Conservation (phyloP, 1,140 invertebrate genomes). For the Theocolax elegans region DNA sequence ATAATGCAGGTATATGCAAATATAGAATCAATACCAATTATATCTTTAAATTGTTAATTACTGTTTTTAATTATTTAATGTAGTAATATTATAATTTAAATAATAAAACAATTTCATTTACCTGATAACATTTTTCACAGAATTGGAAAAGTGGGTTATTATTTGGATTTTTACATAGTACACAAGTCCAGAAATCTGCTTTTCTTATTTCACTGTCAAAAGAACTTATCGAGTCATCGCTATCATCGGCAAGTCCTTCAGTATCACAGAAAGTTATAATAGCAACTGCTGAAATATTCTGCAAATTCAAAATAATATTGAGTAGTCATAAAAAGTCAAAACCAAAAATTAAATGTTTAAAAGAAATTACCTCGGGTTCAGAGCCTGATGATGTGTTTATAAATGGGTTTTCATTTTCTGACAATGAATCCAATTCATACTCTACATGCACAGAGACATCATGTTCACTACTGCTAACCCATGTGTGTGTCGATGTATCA, state of each 20-base stretch:
- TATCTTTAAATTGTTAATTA: no score
- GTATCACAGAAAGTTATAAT: conserved; percentile 50
- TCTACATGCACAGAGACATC: conserved; percentile 41
- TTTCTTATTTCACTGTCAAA: conserved; percentile 69
- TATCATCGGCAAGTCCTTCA: conserved; percentile 64
- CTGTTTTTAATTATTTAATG: no score
- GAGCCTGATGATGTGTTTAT: conserved; percentile 42
- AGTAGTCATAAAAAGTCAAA: neutral
- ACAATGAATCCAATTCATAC: conserved; percentile 47
- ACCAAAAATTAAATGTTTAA: no score
- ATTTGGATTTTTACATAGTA: conserved; percentile 71
- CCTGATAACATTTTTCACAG: conserved; percentile 77
- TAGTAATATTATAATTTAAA: no score
- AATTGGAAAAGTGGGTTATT: conserved; percentile 74
- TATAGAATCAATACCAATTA: no score
- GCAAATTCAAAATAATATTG: conserved; percentile 27
- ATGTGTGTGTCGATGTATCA: conserved; percentile 45
- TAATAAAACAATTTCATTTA: conserved; percentile 49
- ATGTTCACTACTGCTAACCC: conserved; percentile 37
- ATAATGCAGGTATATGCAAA: no score
- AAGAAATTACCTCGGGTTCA: conserved; percentile 45
- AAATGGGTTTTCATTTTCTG: conserved; percentile 41
- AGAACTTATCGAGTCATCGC: conserved; percentile 66
- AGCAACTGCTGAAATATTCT: conserved; percentile 51
- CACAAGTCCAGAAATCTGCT: conserved; percentile 73